Percentiles rank a stretch among this genome's conserved stretches.
Evolutionary conservation across 2,113 vertebrate genomes (phyloP).

Genomic region (Tragelaphus buxtoni): DNA sequence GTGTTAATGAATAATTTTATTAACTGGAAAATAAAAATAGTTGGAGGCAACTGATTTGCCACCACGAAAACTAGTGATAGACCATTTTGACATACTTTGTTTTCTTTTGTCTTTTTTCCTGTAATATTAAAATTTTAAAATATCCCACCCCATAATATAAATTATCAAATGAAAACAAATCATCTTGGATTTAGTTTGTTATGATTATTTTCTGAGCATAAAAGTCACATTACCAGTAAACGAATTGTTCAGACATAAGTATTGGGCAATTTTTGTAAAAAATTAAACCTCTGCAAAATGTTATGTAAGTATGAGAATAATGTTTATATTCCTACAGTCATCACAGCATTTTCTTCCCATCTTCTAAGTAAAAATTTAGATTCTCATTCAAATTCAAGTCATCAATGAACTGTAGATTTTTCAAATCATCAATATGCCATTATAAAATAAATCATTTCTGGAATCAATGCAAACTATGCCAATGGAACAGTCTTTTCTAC

Average conservation of each 20-base stretch:
- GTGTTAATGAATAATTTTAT: constrained; percentile 6
- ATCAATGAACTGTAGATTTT: not conserved
- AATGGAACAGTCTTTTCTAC: not conserved
- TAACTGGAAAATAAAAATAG: not conserved
- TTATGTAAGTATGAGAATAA: not conserved
- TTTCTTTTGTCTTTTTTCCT: not conserved
- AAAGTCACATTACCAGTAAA: not conserved
- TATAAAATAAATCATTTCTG: not conserved
- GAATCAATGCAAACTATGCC: not conserved
- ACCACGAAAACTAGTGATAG: not conserved
- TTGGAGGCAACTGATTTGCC: not conserved
- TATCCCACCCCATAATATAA: not conserved
- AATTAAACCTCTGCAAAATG: not conserved
- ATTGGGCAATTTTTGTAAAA: not conserved
- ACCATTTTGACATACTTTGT: not conserved
- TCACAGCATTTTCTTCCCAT: not conserved
- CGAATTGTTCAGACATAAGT: not conserved
- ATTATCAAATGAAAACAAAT: not conserved
- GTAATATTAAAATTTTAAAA: constrained; percentile 9
- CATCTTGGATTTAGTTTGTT: not conserved
- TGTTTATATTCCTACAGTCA: not conserved
- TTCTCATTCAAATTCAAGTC: not conserved
- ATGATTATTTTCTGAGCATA: not conserved
- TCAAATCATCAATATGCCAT: not conserved
- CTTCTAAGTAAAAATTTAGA: not conserved